Evolutionary conservation across 2,113 vertebrate genomes (phyloP).

Genomic region (Chloropsis cyanopogon): DNA sequence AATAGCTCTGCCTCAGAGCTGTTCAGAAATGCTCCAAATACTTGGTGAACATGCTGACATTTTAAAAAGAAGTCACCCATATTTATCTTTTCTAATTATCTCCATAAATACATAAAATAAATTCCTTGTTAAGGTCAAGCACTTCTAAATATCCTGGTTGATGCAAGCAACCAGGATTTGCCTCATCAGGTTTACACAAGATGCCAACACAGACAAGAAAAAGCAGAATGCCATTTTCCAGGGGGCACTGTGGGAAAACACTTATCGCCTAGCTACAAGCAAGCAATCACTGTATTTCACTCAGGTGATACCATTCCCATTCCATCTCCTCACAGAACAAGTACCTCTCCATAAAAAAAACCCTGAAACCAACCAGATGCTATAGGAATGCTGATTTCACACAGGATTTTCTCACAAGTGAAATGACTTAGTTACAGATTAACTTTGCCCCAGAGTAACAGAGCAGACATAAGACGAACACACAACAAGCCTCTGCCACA

Average conservation of each 20-base stretch:
- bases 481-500: not conserved
- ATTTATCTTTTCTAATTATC: not conserved
- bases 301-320: not conserved
- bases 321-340: not conserved
- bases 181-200: not conserved
- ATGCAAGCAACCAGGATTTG: not conserved
- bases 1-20: not conserved
- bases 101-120: not conserved
- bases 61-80: not conserved
- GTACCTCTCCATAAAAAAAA: not conserved
- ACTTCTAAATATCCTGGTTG: not conserved
- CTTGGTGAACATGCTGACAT: not conserved
- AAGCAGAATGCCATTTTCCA: not conserved
- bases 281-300: not conserved
- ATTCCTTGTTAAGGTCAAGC: not conserved
- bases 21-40: not conserved
- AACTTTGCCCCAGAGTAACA: not conserved
- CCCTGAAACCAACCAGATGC: not conserved
- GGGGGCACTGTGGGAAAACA: not conserved
- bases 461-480: accelerated
- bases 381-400: not conserved
- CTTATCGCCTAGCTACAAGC: not conserved
- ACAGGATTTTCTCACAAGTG: not conserved
- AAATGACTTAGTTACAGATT: not conserved
- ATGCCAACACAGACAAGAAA: not conserved